These are phyloP conservation scores for Empis livida DNA, from an alignment of 2,888 invertebrate species.

Conservation along the genomic window DNA sequence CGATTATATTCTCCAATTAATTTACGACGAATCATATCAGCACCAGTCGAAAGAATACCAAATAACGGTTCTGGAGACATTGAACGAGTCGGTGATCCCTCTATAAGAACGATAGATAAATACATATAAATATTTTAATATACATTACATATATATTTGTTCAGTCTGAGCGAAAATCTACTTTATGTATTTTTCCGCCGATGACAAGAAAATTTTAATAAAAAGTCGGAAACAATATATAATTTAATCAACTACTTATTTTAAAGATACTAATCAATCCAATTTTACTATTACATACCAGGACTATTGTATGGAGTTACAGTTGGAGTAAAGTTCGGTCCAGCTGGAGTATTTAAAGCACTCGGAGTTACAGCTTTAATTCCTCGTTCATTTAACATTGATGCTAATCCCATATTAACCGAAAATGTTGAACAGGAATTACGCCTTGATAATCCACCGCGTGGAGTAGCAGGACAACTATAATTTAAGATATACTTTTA, in stretches of 20 bases:
- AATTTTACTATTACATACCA: conserved; percentile 29
- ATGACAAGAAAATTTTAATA: no score
- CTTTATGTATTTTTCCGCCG: no score
- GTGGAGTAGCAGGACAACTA: conserved; percentile 37
- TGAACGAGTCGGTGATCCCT: conserved; percentile 45
- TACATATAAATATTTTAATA: no score
- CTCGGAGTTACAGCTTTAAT: conserved; percentile 61
- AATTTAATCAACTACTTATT: background rate
- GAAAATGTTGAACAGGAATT: conserved; percentile 72
- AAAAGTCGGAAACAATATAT: no score
- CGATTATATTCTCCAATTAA: conserved; percentile 40
- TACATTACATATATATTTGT: background rate
- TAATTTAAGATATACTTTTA: background rate
- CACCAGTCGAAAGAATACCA: conserved; percentile 48
- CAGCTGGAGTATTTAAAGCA: conserved; percentile 49
- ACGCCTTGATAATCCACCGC: conserved; percentile 49
- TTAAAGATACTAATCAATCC: background rate
- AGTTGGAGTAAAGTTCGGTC: conserved; percentile 58
- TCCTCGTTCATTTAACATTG: conserved; percentile 65
- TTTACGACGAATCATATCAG: conserved; percentile 50
- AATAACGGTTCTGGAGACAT: conserved; percentile 36
- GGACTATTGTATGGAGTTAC: conserved; percentile 84
- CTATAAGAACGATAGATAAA: conserved; percentile 8
- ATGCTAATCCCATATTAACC: conserved; percentile 53
- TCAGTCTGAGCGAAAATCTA: no score